Evolutionary conservation across 2,797 vertebrate species (phyloP).

Genomic region (Adrianichthys oophorus): DNA sequence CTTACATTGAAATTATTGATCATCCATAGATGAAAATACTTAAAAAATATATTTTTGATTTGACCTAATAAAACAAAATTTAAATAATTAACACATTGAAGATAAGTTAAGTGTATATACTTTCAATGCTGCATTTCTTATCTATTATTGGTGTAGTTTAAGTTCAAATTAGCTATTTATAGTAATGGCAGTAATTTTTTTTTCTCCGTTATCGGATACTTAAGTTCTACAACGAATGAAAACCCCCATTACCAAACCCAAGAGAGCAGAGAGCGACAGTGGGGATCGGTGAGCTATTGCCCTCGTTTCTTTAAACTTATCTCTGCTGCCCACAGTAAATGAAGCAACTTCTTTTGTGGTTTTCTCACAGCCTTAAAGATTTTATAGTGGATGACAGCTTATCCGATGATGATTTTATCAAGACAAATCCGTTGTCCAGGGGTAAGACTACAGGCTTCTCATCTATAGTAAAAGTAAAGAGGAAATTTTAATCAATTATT

Average conservation of each 20-base stretch:
- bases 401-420: constrained; percentile 78
- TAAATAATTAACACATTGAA: no score
- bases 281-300: constrained; percentile 67
- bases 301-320: background rate
- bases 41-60: no score
- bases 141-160: no score
- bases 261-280: constrained; percentile 36
- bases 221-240: constrained; percentile 77
- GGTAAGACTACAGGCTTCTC: constrained; percentile 44
- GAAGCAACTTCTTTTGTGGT: background rate
- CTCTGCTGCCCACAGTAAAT: background rate
- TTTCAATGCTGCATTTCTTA: no score
- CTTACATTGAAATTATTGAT: no score
- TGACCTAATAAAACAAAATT: no score
- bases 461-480: no score
- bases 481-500: background rate
- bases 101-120: no score
- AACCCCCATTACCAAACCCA: constrained; percentile 65
- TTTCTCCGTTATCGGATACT: constrained; percentile 3
- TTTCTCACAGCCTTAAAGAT: constrained; percentile 65
- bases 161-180: no score
- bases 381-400: constrained; percentile 73
- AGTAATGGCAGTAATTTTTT: background rate
- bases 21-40: no score
- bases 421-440: constrained; percentile 60